Percentiles rank a stretch among this genome's conserved stretches.
These are phyloP conservation scores for Albula glossodonta DNA, from an alignment of 2,113 vertebrate genomes.

Conservation along the genomic window DNA sequence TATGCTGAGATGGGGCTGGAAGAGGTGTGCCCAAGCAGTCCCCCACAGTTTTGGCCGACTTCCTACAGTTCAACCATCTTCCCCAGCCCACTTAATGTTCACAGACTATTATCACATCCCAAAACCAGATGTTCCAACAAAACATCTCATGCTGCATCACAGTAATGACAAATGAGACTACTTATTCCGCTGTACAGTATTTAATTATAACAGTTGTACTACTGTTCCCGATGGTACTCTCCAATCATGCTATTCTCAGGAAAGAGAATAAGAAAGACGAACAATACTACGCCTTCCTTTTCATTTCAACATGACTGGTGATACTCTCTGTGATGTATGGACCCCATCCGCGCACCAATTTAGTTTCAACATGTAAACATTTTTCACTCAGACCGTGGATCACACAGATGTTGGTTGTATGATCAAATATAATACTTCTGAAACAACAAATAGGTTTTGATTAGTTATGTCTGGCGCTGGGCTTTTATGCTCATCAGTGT, in stretches of 20 bases:
- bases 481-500: neutral
- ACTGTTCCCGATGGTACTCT: too few relatives aligned
- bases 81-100: neutral
- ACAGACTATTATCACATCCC: neutral
- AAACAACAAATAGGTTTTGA: neutral
- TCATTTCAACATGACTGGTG: neutral
- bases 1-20: conserved; percentile 21
- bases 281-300: neutral
- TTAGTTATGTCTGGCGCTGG: neutral
- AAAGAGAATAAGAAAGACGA: neutral
- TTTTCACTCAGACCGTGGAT: neutral
- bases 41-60: neutral
- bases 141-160: neutral
- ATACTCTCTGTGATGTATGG: neutral
- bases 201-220: too few relatives aligned
- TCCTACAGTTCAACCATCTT: neutral
- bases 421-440: neutral
- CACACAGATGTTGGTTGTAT: neutral
- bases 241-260: too few relatives aligned
- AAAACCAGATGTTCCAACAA: neutral
- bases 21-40: neutral
- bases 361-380: neutral
- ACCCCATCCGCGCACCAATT: neutral
- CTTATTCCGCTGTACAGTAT: too few relatives aligned
- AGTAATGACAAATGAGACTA: neutral